A percentile compares a stretch with the other conserved stretches of the same genome.
These are phyloP conservation scores for Betta splendens DNA, from an alignment of 2,797 vertebrate species.

Conservation along the genomic window DNA sequence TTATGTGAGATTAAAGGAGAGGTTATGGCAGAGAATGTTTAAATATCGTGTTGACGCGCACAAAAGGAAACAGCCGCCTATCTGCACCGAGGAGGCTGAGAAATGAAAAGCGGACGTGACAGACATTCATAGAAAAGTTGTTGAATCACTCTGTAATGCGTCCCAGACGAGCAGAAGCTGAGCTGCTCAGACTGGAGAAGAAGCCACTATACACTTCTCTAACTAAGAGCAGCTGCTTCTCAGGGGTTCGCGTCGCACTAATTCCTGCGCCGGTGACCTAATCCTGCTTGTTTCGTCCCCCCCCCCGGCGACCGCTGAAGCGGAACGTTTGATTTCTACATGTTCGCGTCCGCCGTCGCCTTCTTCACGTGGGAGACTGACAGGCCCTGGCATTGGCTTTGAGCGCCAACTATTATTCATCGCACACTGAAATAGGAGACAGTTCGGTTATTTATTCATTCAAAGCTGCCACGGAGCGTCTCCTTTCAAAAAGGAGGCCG, in stretches of 20 bases:
- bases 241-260: conserved; percentile 28
- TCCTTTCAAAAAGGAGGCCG: conserved; percentile 21
- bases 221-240: conserved; percentile 33
- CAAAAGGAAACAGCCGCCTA: conserved; percentile 39
- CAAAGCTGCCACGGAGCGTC: conserved; percentile 25
- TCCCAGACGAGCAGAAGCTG: conserved; percentile 23
- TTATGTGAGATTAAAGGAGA: conserved; percentile 53
- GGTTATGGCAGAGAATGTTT: conserved; percentile 29
- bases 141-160: conserved; percentile 29
- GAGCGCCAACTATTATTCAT: conserved; percentile 24
- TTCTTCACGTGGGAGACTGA: conserved; percentile 24
- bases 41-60: conserved; percentile 14
- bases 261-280: conserved; percentile 46
- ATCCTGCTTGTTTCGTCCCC: conserved; percentile 36
- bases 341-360: no score
- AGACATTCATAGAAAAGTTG: conserved; percentile 29
- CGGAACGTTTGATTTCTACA: conserved; percentile 21
- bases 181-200: conserved; percentile 30
- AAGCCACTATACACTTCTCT: neutral
- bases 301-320: conserved; percentile 29
- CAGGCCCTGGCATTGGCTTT: conserved; percentile 14
- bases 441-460: conserved; percentile 31
- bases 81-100: conserved; percentile 19
- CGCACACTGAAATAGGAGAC: conserved; percentile 27
- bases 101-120: conserved; percentile 33